These are phyloP conservation scores for Neostethus bicornis DNA, from an alignment of 2,797 vertebrate species.

Conservation along the genomic window DNA sequence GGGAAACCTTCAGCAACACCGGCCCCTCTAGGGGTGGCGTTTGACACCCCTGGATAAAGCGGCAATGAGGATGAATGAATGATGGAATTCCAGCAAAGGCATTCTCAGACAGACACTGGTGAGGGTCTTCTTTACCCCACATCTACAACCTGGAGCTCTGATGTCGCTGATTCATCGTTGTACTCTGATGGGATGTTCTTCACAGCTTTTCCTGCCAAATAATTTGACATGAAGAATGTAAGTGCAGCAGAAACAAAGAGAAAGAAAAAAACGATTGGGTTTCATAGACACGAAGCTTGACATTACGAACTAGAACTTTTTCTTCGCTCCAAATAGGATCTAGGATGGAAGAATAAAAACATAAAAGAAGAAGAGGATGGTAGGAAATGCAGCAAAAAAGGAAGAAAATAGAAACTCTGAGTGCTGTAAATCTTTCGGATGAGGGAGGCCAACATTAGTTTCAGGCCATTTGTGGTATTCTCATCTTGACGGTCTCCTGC, in stretches of 20 bases:
- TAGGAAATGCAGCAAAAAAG: constrained; percentile 24
- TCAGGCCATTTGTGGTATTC: constrained; percentile 77
- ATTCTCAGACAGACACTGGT: not conserved
- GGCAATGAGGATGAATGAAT: too few relatives aligned
- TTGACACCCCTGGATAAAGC: too few relatives aligned
- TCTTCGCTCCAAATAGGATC: constrained; percentile 12
- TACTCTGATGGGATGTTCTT: constrained; percentile 56
- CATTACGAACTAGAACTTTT: constrained; percentile 18
- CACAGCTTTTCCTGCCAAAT: constrained; percentile 47
- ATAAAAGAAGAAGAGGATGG: constrained; percentile 11
- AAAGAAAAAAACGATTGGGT: constrained; percentile 43
- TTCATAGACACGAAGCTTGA: constrained; percentile 45
- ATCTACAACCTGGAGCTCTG: constrained; percentile 36
- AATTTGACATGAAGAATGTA: constrained; percentile 56
- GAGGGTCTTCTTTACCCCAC: constrained; percentile 27
- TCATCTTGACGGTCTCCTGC: constrained; percentile 67
- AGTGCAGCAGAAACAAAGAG: constrained; percentile 52
- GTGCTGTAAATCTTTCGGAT: constrained; percentile 65
- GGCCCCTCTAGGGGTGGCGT: too few relatives aligned
- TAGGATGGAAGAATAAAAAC: constrained; percentile 11
- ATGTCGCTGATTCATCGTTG: constrained; percentile 61
- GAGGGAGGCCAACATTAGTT: constrained; percentile 75
- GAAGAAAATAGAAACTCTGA: constrained; percentile 46
- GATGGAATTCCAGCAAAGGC: too few relatives aligned
- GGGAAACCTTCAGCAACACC: too few relatives aligned